These are phyloP conservation scores for Thomomys bottae DNA, from an alignment of 2,113 vertebrate species.

Conservation along the genomic window DNA sequence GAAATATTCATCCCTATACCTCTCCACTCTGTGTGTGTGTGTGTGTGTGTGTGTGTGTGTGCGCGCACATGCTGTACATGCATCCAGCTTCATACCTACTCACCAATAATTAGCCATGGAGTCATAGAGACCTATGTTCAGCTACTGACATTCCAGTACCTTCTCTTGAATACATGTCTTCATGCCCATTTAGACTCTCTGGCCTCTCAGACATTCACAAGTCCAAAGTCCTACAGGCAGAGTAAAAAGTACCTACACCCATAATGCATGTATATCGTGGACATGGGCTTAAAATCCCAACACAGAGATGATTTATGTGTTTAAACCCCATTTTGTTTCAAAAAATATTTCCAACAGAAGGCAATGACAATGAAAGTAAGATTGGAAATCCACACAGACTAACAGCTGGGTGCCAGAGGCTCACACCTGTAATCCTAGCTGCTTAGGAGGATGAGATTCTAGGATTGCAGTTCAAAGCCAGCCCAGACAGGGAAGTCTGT, in stretches of 20 bases:
- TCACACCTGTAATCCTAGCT: too few relatives aligned
- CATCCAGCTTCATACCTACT: background rate
- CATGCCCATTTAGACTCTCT: background rate
- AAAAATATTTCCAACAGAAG: background rate
- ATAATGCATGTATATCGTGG: background rate
- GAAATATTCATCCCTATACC: background rate
- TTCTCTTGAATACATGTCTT: background rate
- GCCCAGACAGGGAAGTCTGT: too few relatives aligned
- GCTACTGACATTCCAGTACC: background rate
- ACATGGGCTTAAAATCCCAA: background rate
- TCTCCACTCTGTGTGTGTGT: background rate
- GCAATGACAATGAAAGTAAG: background rate
- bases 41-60: background rate
- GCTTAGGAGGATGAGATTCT: too few relatives aligned
- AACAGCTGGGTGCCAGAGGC: too few relatives aligned
- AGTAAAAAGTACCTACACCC: background rate
- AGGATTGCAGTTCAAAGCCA: too few relatives aligned
- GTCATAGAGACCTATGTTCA: background rate
- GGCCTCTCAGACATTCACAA: background rate
- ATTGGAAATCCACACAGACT: background rate
- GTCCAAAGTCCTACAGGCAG: background rate
- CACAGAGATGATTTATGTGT: background rate
- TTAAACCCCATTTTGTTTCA: background rate
- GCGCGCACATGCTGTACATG: background rate
- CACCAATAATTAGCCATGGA: background rate